Evolutionary conservation across 92 coral and sea anemone genomes (phyloP).

Genomic region (Actinernus sp.): DNA sequence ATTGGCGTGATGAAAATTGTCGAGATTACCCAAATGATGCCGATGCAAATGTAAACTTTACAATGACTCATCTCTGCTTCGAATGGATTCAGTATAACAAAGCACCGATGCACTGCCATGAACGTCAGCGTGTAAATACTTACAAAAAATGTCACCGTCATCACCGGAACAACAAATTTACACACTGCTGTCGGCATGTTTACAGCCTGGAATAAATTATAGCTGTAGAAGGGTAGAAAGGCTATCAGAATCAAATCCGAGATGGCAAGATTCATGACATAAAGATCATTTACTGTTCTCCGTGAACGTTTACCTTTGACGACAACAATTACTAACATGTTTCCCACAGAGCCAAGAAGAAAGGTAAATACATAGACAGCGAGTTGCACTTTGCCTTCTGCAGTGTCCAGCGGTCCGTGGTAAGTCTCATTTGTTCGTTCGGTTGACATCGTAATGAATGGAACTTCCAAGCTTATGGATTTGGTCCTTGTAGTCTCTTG

Average conservation of each 20-base stretch:
- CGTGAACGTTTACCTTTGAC: conserved; percentile 67
- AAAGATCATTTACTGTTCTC: conserved; percentile 70
- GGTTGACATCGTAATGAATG: not conserved
- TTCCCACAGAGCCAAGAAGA: conserved; percentile 68
- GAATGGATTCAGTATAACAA: conserved; percentile 78
- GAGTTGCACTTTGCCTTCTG: conserved; percentile 22
- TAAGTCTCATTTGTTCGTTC: conserved; percentile 5
- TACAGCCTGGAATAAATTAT: conserved; percentile 20
- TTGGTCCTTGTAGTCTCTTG: too few species aligned
- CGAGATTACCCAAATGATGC: conserved; percentile 60
- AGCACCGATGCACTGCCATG: conserved; percentile 78
- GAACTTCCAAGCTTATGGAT: too few species aligned
- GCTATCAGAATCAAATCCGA: conserved; percentile 67
- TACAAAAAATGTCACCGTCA: conserved; percentile 58
- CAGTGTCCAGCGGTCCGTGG: conserved; percentile 8
- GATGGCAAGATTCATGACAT: conserved; percentile 80
- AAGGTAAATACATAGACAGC: conserved; percentile 64
- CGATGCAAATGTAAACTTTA: conserved; percentile 47
- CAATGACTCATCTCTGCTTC: conserved; percentile 63
- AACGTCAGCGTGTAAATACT: conserved; percentile 76
- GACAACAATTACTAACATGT: conserved; percentile 64
- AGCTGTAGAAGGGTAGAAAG: conserved; percentile 67
- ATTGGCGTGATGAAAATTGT: conserved; percentile 50
- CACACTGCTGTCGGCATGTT: conserved; percentile 46
- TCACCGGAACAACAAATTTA: conserved; percentile 63